A percentile compares a stretch with the other conserved stretches of the same genome.
These are phyloP conservation scores for Eurytoma californica DNA, from an alignment of 2,888 invertebrate species.

Conservation along the genomic window DNA sequence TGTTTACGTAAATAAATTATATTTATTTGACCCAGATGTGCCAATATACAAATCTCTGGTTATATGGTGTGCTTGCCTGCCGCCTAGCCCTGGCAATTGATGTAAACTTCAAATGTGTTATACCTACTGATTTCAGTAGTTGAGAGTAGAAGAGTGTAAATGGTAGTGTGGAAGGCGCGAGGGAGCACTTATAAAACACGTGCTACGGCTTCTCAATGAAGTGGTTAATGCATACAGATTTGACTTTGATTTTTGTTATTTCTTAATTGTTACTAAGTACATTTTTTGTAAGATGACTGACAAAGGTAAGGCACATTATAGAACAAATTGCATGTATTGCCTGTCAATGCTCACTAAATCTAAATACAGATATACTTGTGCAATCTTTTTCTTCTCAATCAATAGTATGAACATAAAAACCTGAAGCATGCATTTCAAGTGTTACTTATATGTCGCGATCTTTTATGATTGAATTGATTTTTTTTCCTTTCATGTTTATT, in stretches of 20 bases:
- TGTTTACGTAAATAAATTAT: too few species aligned
- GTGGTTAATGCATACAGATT: conserved; percentile 5
- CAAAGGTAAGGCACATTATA: conserved; percentile 12
- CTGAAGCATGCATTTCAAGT: not conserved
- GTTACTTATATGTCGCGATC: not conserved
- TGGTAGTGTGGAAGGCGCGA: conserved; percentile 3
- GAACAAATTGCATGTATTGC: not conserved
- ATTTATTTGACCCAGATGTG: too few species aligned
- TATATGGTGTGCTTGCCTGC: too few species aligned
- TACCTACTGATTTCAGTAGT: too few species aligned
- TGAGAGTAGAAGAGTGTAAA: not conserved
- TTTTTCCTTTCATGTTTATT: not conserved
- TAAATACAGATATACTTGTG: conserved; percentile 31
- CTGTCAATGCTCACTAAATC: conserved; percentile 5
- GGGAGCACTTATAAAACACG: conserved; percentile 43
- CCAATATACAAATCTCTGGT: too few species aligned
- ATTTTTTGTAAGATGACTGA: conserved; percentile 37
- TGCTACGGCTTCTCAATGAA: conserved; percentile 48
- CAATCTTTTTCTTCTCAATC: conserved; percentile 43
- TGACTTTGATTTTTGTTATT: conserved; percentile 15
- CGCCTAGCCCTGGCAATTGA: too few species aligned
- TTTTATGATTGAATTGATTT: conserved; percentile 8
- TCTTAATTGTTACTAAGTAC: conserved; percentile 12
- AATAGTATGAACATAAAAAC: conserved; percentile 37
- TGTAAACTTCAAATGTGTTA: too few species aligned